Base-by-base conservation (phyloP, 2,113 vertebrate genomes). In the Rhea pennata region DNA sequence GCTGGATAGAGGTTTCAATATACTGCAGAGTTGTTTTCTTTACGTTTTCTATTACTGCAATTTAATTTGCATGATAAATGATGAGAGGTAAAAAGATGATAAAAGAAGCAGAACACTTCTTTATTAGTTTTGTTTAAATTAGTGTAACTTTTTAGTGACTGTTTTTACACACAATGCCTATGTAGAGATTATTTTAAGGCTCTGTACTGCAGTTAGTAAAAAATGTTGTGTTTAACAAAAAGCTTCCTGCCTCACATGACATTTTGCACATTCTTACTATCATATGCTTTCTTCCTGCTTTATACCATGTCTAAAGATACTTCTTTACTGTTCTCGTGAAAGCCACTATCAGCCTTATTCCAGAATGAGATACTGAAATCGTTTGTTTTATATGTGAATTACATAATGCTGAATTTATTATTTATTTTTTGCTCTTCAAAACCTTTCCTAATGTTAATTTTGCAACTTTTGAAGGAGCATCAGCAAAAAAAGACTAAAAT, bases 11-110 rank as follows among this genome's bases (percentile, higher is more conserved):
- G 97, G 97, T 97, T 98, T 98, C 97, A 97, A 97, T 97, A 97
- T 98, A 98, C 97, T 97, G 97, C 95, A 97, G 97, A 98, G 98
- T 98, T 98, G 98, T 98, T 98, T 98, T 98, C 98, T 98, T 98
- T 98, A 98, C 98, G 91, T 98, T 98, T 98, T 97, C 97, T 98
- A 97, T 98, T 98, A 98, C 97, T 97, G 97, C 96, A 97, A 98
- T 98, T 98, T 98, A 97, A 98, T 98, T 98, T 98, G 97, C 98
- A 98, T 98, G 98, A 98, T 98, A 98, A 98, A 98, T 98, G 97
- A 98, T 97, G 97, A 97, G 97, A 97, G 97, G 97, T 94, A 96
- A 95, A 97, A 98, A 97, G 85, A 96, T 97, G 97, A 97, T 97
- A 97, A 98, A 64, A 76, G 93, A 95, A 97, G 96, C 96, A 97